phyloP scores from a whole-genome alignment of 2,797 vertebrate genomes.

The Coendou prehensilis region DNA sequence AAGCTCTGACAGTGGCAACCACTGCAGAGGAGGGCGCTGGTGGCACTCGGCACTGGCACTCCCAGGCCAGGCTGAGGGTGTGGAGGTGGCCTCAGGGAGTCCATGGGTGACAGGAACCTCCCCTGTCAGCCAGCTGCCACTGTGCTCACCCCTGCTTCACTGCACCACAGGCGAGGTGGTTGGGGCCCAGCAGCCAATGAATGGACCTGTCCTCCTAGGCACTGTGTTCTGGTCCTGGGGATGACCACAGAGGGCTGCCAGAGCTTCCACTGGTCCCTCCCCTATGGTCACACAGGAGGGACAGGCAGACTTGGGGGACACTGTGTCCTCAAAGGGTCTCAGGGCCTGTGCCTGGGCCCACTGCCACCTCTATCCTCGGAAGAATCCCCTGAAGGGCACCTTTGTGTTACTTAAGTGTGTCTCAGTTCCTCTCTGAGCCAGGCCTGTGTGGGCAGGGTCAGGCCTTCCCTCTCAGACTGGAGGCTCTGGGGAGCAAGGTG shows the following conservation, averaged over 20 bases:
- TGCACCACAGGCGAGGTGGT: not conserved
- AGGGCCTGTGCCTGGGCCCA: not conserved
- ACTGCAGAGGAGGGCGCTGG: conserved; percentile 40
- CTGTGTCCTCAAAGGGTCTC: not conserved
- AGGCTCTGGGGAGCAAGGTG: not conserved
- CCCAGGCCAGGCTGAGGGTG: not conserved
- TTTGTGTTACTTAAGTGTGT: not conserved
- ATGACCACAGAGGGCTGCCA: not conserved
- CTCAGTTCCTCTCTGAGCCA: not conserved
- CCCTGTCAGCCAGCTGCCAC: not conserved
- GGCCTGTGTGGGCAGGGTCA: no score
- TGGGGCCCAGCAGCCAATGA: not conserved
- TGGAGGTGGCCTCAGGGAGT: conserved; percentile 37
- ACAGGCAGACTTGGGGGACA: not conserved
- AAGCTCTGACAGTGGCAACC: conserved; percentile 52
- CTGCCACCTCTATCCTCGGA: not conserved
- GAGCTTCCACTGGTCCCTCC: not conserved
- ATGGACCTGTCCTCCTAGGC: not conserved
- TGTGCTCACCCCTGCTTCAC: not conserved
- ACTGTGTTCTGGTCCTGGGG: not conserved
- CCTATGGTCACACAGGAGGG: not conserved
- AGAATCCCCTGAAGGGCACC: not conserved
- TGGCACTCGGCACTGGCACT: not conserved
- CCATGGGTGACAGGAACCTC: conserved; percentile 35
- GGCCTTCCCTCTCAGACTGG: not conserved